These are phyloP conservation scores for Istiophorus platypterus DNA, from an alignment of 2,113 vertebrate species.

Conservation along the genomic window DNA sequence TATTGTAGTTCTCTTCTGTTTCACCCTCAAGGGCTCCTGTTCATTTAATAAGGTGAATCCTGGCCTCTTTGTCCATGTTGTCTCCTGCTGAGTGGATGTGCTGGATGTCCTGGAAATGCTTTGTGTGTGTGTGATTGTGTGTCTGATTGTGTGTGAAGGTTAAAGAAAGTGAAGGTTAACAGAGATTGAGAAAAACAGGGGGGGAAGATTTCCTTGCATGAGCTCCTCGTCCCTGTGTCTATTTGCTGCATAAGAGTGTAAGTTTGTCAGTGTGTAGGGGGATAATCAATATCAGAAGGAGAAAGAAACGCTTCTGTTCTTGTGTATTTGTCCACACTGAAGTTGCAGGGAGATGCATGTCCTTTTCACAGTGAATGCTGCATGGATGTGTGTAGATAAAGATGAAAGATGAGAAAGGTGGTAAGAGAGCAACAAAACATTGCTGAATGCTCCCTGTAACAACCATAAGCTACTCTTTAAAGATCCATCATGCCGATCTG, in stretches of 20 bases:
- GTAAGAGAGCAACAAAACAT: slow-evolving; percentile 17
- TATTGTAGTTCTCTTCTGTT: slow-evolving; percentile 67
- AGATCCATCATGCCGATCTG: slow-evolving; percentile 37
- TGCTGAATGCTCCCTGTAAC: not conserved
- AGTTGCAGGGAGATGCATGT: slow-evolving; percentile 35
- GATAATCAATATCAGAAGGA: not conserved
- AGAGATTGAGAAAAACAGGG: slow-evolving; percentile 19
- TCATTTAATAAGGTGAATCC: slow-evolving; percentile 71
- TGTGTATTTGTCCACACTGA: slow-evolving; percentile 6
- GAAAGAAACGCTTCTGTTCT: slow-evolving; percentile 18
- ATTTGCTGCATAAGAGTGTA: slow-evolving; percentile 23
- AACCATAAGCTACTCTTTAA: not conserved
- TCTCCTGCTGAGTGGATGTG: slow-evolving; percentile 42
- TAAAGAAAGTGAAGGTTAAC: slow-evolving; percentile 7
- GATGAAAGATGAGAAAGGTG: slow-evolving; percentile 24
- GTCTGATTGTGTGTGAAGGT: slow-evolving; percentile 2
- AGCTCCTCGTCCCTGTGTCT: slow-evolving; percentile 20
- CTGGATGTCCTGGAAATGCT: slow-evolving; percentile 47
- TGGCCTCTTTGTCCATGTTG: slow-evolving; percentile 48
- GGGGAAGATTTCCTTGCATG: slow-evolving; percentile 49
- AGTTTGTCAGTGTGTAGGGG: not conserved
- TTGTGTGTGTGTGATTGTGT: slow-evolving; percentile 45
- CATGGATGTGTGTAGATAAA: slow-evolving; percentile 31
- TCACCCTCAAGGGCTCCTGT: slow-evolving; percentile 65
- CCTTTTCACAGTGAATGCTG: slow-evolving; percentile 39